These are phyloP conservation scores for Tetragonisca angustula DNA, from an alignment of 2,888 invertebrate genomes.

Conservation along the genomic window DNA sequence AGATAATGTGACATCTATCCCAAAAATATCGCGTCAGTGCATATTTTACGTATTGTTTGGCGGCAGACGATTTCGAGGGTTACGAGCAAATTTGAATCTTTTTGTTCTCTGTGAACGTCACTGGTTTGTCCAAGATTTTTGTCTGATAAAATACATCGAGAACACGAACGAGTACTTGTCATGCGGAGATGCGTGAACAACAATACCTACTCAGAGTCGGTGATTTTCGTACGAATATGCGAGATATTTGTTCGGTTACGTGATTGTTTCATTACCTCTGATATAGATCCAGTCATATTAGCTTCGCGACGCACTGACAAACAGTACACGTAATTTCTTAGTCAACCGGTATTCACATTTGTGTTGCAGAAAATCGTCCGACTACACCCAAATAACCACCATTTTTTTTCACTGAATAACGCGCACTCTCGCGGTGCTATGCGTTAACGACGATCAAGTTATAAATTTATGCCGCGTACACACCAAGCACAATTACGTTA, in stretches of 20 bases:
- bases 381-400: slow-evolving; percentile 83
- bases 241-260: slow-evolving; percentile 59
- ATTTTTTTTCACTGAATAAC: slow-evolving; percentile 75
- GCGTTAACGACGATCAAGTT: slow-evolving; percentile 54
- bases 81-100: slow-evolving; percentile 36
- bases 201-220: slow-evolving; percentile 69
- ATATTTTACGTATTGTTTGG: slow-evolving; percentile 65
- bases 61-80: slow-evolving; percentile 11
- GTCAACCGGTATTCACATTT: slow-evolving; percentile 79
- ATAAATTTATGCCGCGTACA: slow-evolving; percentile 40
- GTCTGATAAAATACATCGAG: slow-evolving; percentile 62
- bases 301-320: slow-evolving; percentile 66
- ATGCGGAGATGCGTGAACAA: slow-evolving; percentile 74
- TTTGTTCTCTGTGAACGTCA: slow-evolving; percentile 47
- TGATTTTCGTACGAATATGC: slow-evolving; percentile 55
- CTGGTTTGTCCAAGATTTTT: slow-evolving; percentile 57
- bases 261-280: slow-evolving; percentile 62
- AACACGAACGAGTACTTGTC: slow-evolving; percentile 70
- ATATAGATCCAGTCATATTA: slow-evolving; percentile 68
- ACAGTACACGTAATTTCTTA: slow-evolving; percentile 70
- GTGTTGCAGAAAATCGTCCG: slow-evolving; percentile 77
- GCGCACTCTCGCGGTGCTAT: slow-evolving; percentile 73
- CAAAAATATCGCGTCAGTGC: slow-evolving; percentile 78
- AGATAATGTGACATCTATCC: slow-evolving; percentile 80
- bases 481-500: slow-evolving; percentile 28